Conservation (phyloP, 2,888 invertebrate genomes). For the Camptogramma bilineatum region DNA sequence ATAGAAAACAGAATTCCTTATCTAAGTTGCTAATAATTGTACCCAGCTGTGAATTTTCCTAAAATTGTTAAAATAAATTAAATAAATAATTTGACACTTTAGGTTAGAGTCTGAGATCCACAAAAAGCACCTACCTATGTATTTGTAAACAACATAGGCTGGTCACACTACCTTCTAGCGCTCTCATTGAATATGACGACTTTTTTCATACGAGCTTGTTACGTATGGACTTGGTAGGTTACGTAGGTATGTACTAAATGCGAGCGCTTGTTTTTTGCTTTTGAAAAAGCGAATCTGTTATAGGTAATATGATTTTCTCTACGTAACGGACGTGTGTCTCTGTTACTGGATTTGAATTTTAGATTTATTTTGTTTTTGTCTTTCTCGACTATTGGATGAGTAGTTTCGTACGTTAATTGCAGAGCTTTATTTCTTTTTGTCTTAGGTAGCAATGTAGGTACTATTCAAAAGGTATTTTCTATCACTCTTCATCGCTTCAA, state of each 20-base stretch:
- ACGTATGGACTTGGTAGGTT: conserved; percentile 16
- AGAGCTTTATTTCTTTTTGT: not conserved
- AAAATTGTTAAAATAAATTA: no score
- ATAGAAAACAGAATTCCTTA: no score
- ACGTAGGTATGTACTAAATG: conserved; percentile 30
- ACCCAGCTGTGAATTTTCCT: no score
- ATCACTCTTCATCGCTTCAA: no score
- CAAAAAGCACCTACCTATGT: no score
- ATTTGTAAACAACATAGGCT: conserved; percentile 1
- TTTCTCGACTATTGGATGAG: not conserved
- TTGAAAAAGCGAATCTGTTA: conserved; percentile 30
- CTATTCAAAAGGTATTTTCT: no score
- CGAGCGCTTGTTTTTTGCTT: conserved; percentile 30
- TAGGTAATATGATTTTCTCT: conserved; percentile 31
- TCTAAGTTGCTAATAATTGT: no score
- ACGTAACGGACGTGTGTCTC: conserved; percentile 23
- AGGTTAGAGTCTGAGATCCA: no score
- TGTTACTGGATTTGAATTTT: conserved; percentile 23
- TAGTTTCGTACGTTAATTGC: not conserved
- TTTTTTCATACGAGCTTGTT: conserved; percentile 42
- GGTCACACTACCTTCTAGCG: conserved; percentile 29
- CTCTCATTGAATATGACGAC: conserved; percentile 35
- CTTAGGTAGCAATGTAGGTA: no score
- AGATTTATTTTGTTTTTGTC: not conserved
- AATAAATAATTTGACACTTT: no score